Evolutionary conservation across 2,113 vertebrate species (phyloP), one percentile per base, ranked within the genome.

Genomic region (Bubo bubo): DNA sequence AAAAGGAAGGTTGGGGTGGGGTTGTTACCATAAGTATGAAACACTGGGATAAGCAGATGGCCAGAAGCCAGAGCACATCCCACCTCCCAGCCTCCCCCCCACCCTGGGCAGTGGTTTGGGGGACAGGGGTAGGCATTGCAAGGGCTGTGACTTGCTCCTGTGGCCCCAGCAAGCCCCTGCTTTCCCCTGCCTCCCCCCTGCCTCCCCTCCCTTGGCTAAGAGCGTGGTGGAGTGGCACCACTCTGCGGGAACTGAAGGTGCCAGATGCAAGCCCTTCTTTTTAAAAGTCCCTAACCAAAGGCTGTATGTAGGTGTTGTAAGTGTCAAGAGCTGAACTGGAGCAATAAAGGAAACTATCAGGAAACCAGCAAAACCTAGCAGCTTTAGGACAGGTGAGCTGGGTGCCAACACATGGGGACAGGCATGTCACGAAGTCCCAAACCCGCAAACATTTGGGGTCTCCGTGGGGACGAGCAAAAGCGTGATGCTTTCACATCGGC

Each of bases 401-500:
- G 47, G 14, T 35, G 53, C 41, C 47, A 26, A 8, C 55, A 47
- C 0, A 0, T 4, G 8, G 66, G 30, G 22, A 32, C 19, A 22
- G 34, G 4, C 17, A 43, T 12, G 26, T 14, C 18, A 8, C 0
- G 0, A 11, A 27, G 11, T 41, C 43, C 73, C 63, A 73, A 72
- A 63, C 27, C 21, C 7, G 1, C 64, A 58, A 35, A 26, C 4
- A 6, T 28, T 4, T 11, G 34, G 12, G 60, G 12, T 50, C 19
- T 37, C 39, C 14, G 39, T 3, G 0, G 9, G 34, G 4, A 23
- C 1, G 7, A 64, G 34, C 35, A n/a, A 62, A 75, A 28, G 17
- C 1, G 0, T 4, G 59, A 28, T 34, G 59, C 37, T 81, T 53
- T n/a, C 2, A 0, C 37, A 23, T 3, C 0, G 0, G 45, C 59